These are phyloP conservation scores for Clistopyga incitator DNA, from an alignment of 2,888 invertebrate species.

Conservation along the genomic window DNA sequence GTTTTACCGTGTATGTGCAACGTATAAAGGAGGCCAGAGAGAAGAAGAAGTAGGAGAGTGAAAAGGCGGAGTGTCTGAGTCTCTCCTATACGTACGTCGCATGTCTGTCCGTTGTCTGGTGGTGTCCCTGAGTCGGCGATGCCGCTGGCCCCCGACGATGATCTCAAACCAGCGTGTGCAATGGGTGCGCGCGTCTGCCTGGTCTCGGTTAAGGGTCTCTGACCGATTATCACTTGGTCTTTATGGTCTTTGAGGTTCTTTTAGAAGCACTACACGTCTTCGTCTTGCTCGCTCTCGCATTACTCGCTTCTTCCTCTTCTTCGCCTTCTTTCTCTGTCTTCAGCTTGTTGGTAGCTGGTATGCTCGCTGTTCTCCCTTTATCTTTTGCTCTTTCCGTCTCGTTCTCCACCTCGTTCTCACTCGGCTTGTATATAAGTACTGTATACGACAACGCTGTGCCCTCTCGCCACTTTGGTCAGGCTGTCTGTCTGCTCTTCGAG, in stretches of 20 bases:
- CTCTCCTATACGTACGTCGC: constrained; percentile 67
- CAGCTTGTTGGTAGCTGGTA: constrained; percentile 48
- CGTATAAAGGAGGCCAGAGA: constrained; percentile 32
- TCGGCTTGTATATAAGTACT: constrained; percentile 4
- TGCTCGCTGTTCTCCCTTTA: constrained; percentile 65
- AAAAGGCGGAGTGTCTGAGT: constrained; percentile 49
- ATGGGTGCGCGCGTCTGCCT: constrained; percentile 72
- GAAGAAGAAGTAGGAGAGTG: constrained; percentile 20
- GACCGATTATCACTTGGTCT: constrained; percentile 82
- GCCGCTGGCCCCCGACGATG: constrained; percentile 54
- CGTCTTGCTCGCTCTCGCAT: constrained; percentile 26
- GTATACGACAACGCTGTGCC: constrained; percentile 40
- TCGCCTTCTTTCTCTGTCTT: constrained; percentile 53
- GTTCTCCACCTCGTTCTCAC: constrained; percentile 24
- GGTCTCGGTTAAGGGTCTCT: constrained; percentile 80
- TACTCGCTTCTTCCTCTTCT: constrained; percentile 31
- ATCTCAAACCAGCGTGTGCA: constrained; percentile 71
- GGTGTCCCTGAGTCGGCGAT: constrained; percentile 38
- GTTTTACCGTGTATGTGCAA: not conserved
- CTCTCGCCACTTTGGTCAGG: constrained; percentile 44
- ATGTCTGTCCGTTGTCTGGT: constrained; percentile 73
- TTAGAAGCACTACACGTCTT: constrained; percentile 66
- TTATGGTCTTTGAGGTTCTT: constrained; percentile 80
- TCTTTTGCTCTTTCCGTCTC: constrained; percentile 44
- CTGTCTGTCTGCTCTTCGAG: constrained; percentile 52